Evolutionary conservation across 1,140 invertebrate genomes (phyloP), one percentile per base, ranked within the genome.

Genomic region (Matsumurasca onukii): DNA sequence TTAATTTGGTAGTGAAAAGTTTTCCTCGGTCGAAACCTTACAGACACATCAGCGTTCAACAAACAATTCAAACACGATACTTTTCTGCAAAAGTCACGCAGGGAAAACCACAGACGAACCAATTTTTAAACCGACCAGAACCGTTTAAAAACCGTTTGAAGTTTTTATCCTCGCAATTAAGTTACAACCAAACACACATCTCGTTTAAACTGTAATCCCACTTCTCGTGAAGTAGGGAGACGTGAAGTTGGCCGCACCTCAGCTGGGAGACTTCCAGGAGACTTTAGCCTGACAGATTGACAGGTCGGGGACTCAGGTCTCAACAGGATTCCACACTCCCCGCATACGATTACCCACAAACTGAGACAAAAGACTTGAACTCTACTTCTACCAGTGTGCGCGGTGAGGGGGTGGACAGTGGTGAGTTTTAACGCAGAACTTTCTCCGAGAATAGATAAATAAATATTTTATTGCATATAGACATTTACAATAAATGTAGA

Each of bases 291-390:
- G 66, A 67, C 31, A 51, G 66, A 67, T 67, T 30, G 52, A 51
- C 25, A 45, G 66, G 27, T 51, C 2, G 15, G 66, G 66, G 66
- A 55, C 12, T 55, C 29, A 13, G 49, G 66, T 67, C 66, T 67
- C 66, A 67, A 67, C 66, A 67, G 66, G 49, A 67, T 52, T 27
- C 48, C 31, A 20, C 48, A 67, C 66, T 67, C 52, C 22, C 29
- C 45, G 66, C 49, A 67, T 67, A 67, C 52, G 48, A 67, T 67
- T 67, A 67, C 48, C 25, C 25, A n/a, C 1, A 17, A 51, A 67
- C 57, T 67, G 66, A 67, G 52, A 67, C 66, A 67, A 55, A 67
- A 67, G 66, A 67, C 48, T 30, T 17, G 34, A 17, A n/a, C n/a
- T n/a, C n/a, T n/a, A n/a, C n/a, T n/a, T n/a, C n/a, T n/a, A n/a